Conservation (phyloP, 2,888 invertebrate species). For the Dendrolimus houi region DNA sequence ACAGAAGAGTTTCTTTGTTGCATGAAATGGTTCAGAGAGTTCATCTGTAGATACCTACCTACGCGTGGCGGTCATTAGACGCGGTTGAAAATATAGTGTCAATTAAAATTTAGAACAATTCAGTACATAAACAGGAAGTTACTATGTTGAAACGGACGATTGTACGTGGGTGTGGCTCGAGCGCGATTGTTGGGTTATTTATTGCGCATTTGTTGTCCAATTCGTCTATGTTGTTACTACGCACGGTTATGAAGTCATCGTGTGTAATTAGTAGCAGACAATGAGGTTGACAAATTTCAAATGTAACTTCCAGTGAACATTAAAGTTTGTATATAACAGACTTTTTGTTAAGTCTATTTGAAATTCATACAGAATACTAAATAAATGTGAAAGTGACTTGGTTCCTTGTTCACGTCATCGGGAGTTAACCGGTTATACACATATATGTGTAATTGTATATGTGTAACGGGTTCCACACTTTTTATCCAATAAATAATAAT, state of each 20-base stretch:
- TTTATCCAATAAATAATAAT: no score
- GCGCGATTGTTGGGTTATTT: constrained; percentile 48
- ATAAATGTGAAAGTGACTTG: no score
- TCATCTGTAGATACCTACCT: neutral
- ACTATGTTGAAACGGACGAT: constrained; percentile 46
- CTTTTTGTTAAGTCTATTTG: no score
- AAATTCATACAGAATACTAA: no score
- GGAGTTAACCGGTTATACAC: no score
- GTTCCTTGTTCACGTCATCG: no score
- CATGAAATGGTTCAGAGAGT: neutral
- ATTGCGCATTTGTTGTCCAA: constrained; percentile 44
- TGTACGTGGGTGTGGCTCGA: constrained; percentile 52
- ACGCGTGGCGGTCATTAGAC: constrained; percentile 25
- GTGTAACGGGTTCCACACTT: no score
- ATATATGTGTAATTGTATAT: no score
- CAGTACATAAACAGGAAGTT: constrained; percentile 54
- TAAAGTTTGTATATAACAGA: no score
- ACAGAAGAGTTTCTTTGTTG: neutral
- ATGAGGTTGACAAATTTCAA: neutral
- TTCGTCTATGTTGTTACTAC: neutral
- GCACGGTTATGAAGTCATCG: neutral
- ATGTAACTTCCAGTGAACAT: neutral
- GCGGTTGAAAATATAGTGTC: constrained; percentile 15
- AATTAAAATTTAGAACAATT: constrained; percentile 25
- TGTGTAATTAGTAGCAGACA: neutral